Base-by-base conservation (phyloP, 2,888 invertebrate genomes). In the Cloeon dipterum region DNA sequence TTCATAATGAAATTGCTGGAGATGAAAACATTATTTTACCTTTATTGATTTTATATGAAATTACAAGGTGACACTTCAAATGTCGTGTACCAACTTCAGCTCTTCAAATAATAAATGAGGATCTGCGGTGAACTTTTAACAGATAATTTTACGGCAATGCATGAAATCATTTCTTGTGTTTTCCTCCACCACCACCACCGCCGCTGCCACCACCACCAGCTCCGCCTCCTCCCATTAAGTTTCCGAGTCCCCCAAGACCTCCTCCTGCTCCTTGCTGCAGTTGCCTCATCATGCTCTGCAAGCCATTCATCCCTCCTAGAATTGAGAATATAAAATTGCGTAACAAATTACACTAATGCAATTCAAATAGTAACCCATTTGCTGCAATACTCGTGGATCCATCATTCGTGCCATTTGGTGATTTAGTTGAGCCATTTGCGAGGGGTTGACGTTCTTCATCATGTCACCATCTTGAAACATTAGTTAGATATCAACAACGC, bases 331-430 rank as follows among this genome's bases (percentile, higher is more conserved):
- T 36, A 21, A 16, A 21, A 23, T 14, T 5, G 33, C 7, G 20
- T 32, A 26, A 26, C 26, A 37, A 8, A 32, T 20, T 21, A 20
- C 14, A 23, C 14, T n/a, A 5, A 11, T 38, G 14, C 21, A 20
- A 33, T 8, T 32, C 18, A 4, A 20, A 14, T 19, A 18, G 10
- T n/a, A 36, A 66, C 74, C 76, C 74, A 77, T 78, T 55, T 98
- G 96, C 50, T 96, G 93, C 35, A 99, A 63, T 45, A 99, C 88
- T 40, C 93, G 66, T 0, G 98, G 98, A 61, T 99, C 98, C 81
- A 99, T 99, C 91, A 98, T 94, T 58, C 88, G 91, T 5, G 96
- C 94, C 93, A 99, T 96, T 62, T 98, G 94, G 58, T 94, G 93
- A 59, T 98, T 96, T 8, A 99, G 66, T 59, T 94, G 94, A 1